Evolutionary conservation across 2,113 vertebrate genomes (phyloP).

Genomic region (Clarias macrocephalus): DNA sequence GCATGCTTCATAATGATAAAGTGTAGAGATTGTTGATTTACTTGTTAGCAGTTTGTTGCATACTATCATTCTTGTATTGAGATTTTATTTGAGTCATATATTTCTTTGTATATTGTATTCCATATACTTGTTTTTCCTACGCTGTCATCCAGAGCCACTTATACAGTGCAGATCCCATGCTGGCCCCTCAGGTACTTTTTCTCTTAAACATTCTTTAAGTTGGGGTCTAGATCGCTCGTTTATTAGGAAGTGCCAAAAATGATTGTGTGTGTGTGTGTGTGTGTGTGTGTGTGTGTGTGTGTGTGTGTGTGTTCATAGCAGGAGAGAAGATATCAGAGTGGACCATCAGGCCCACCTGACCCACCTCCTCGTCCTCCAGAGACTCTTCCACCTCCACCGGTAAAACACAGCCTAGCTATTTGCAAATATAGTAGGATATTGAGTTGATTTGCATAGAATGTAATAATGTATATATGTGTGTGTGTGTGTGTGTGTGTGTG

Average conservation of each 20-base stretch:
- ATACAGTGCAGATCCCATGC: background rate
- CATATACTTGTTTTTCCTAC: background rate
- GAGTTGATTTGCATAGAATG: background rate
- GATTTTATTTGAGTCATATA: background rate
- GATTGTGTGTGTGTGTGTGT: background rate
- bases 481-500: slow-evolving; percentile 22
- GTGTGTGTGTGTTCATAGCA: background rate
- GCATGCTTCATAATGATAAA: background rate
- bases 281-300: background rate
- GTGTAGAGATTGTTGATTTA: background rate
- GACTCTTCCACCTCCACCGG: background rate
- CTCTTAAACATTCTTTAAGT: background rate
- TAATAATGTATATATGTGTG: background rate
- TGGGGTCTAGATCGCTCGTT: background rate
- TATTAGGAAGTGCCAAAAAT: background rate
- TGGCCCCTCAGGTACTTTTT: background rate
- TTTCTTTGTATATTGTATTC: background rate
- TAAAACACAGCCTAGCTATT: background rate
- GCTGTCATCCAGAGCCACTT: background rate
- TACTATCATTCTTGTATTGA: background rate
- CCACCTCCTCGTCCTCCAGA: background rate
- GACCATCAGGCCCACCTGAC: background rate
- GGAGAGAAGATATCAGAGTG: background rate
- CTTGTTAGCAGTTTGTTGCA: background rate
- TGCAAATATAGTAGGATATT: background rate